phyloP scores from a whole-genome alignment of 2,797 vertebrate genomes.

The Neosalanx taihuensis region DNA sequence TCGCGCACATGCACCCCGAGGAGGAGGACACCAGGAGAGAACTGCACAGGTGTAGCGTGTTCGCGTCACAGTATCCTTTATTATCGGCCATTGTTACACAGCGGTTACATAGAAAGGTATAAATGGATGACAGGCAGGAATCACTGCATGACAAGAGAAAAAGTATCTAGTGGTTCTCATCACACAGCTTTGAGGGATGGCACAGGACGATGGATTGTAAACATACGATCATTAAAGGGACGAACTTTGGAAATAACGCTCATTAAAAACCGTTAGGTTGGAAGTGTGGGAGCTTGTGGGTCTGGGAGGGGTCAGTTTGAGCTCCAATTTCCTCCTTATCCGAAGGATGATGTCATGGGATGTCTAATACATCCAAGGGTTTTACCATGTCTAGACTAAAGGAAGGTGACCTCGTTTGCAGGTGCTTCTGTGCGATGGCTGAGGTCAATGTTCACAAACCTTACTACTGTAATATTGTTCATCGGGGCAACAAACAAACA shows the following conservation, averaged over 20 bases:
- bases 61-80: conserved; percentile 63
- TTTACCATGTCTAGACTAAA: neutral
- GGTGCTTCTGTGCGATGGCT: neutral
- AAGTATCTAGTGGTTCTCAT: conserved; percentile 30
- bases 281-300: neutral
- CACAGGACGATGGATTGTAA: neutral
- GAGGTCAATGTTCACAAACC: neutral
- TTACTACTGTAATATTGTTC: neutral
- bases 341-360: no score
- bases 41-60: conserved; percentile 17
- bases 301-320: neutral
- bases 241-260: neutral
- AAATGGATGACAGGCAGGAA: conserved; percentile 21
- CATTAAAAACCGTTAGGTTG: neutral
- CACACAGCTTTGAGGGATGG: neutral
- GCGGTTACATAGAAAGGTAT: conserved; percentile 44
- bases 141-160: conserved; percentile 55
- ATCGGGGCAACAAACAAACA: neutral
- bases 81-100: conserved; percentile 54
- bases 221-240: neutral
- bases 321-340: neutral
- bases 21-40: conserved; percentile 26
- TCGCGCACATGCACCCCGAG: conserved; percentile 5
- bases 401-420: neutral
- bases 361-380: neutral